A percentile compares a stretch with the other conserved stretches of the same genome.
Conservation (phyloP, 2,797 vertebrate genomes). For the Corythornis leucogaster region DNA sequence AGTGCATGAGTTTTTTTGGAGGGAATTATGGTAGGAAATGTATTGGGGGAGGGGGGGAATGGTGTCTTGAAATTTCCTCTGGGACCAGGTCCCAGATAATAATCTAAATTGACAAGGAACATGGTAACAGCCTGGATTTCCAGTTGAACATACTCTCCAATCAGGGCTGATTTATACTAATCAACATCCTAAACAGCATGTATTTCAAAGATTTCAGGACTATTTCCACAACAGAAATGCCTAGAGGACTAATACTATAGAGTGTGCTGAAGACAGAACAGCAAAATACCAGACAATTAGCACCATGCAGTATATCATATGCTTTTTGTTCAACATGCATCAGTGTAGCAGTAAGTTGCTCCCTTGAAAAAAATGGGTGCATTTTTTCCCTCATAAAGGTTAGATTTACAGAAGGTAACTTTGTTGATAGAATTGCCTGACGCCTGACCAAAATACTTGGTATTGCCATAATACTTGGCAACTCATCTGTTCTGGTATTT, state of each 20-base stretch:
- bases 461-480: neutral
- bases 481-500: neutral
- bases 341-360: neutral
- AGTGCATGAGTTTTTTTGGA: neutral
- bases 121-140: neutral
- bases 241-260: neutral
- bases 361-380: neutral
- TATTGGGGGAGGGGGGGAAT: rapidly evolving
- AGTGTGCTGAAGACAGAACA: neutral
- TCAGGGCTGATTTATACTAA: neutral
- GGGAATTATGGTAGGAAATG: neutral
- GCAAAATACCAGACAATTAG: constrained; percentile 29
- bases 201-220: constrained; percentile 8
- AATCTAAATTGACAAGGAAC: neutral
- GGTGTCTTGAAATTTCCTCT: neutral
- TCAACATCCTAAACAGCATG: neutral
- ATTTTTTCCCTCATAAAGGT: neutral
- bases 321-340: neutral
- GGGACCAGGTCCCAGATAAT: neutral
- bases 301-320: neutral
- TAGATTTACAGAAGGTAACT: neutral
- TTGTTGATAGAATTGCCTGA: neutral
- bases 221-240: constrained; percentile 25
- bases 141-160: neutral
- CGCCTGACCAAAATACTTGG: neutral